Evolutionary conservation across 2,888 invertebrate species (phyloP).

Genomic region (Dicycla oo): DNA sequence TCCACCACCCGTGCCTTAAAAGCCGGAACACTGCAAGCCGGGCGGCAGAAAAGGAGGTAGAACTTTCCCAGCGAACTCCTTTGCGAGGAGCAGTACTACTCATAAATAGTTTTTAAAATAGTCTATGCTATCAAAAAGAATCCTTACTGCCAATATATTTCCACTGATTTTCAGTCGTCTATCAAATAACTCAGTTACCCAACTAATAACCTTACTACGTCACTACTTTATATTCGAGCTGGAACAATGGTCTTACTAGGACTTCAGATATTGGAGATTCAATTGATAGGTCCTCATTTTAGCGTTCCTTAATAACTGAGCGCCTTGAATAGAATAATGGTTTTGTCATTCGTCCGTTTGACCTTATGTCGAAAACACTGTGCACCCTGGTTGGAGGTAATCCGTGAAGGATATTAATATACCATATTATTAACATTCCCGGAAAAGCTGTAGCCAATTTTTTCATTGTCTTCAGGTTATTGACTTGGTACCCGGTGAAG

Average conservation of each 20-base stretch:
- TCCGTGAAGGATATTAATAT: not conserved
- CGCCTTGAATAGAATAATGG: conserved; percentile 19
- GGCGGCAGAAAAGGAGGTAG: not conserved
- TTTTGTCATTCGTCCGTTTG: conserved; percentile 13
- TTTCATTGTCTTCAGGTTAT: not conserved
- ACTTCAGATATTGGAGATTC: conserved; percentile 50
- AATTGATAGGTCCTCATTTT: conserved; percentile 56
- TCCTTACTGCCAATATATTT: not conserved
- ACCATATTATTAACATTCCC: not conserved
- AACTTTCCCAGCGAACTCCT: conserved; percentile 4
- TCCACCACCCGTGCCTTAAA: conserved; percentile 16
- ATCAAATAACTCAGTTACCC: conserved; percentile 9
- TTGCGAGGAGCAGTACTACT: not conserved
- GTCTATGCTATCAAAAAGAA: not conserved
- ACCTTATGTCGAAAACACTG: not conserved
- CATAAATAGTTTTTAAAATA: not conserved
- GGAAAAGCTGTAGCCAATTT: not conserved
- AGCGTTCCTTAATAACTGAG: conserved; percentile 31
- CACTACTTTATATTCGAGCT: conserved; percentile 35
- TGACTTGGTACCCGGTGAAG: not conserved
- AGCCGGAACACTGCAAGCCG: conserved; percentile 31
- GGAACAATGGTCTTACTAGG: conserved; percentile 30
- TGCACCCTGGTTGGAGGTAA: not conserved
- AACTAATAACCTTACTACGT: conserved; percentile 40
- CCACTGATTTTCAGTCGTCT: conserved; percentile 9